Percentiles rank a stretch among this genome's conserved stretches.
phyloP scores from a whole-genome alignment of 2,113 vertebrate species.

The Cromileptes altivelis region DNA sequence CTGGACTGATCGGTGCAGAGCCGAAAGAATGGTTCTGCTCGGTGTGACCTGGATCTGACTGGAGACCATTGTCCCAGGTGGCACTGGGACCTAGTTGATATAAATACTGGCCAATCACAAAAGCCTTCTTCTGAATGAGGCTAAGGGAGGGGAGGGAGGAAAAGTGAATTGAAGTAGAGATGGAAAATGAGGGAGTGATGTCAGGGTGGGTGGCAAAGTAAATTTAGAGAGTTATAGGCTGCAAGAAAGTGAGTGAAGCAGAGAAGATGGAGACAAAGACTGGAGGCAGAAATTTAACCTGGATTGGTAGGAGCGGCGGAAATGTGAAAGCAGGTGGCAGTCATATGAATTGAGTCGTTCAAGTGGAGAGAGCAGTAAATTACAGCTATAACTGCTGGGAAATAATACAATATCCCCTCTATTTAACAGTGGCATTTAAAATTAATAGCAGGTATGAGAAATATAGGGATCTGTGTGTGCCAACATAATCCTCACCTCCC shows the following conservation, averaged over 20 bases:
- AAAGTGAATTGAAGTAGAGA: constrained; percentile 62
- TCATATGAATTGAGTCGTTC: background rate
- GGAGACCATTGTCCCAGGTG: constrained; percentile 86
- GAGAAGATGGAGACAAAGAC: constrained; percentile 43
- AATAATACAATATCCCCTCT: background rate
- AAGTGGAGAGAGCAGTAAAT: constrained; percentile 8
- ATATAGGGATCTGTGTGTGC: constrained; percentile 19
- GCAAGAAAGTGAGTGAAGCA: constrained; percentile 21
- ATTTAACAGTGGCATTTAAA: constrained; percentile 16
- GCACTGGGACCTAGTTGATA: constrained; percentile 87
- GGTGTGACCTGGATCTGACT: constrained; percentile 85
- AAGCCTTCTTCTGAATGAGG: constrained; percentile 76
- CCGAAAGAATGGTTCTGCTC: constrained; percentile 69
- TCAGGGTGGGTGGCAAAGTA: constrained; percentile 49
- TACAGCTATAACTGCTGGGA: background rate
- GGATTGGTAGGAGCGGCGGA: constrained; percentile 20
- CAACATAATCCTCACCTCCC: constrained; percentile 27
- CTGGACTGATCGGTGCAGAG: constrained; percentile 64
- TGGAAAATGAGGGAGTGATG: constrained; percentile 62
- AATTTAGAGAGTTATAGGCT: constrained; percentile 32
- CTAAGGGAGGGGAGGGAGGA: constrained; percentile 64
- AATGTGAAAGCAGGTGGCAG: constrained; percentile 2
- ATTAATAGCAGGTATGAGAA: constrained; percentile 19
- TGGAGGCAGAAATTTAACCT: constrained; percentile 30
- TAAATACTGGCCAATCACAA: constrained; percentile 88